Conservation (phyloP, 64 coral and sea anemone genomes). For the Montipora efflorescens region DNA sequence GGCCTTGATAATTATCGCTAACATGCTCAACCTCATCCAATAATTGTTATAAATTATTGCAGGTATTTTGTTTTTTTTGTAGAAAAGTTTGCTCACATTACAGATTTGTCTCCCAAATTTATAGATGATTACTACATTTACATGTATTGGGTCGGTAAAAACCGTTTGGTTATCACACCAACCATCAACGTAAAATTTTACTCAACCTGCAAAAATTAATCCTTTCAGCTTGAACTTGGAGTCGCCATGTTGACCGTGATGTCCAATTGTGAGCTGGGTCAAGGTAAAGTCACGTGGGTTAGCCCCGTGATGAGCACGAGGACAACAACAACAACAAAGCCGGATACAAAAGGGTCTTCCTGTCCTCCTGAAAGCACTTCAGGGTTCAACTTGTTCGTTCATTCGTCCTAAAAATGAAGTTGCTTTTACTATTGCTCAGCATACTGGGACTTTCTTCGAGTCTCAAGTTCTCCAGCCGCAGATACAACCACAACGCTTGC, state of each 20-base stretch:
- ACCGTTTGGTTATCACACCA: too few relatives aligned
- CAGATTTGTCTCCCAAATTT: too few relatives aligned
- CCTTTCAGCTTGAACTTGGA: neutral
- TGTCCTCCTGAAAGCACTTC: neutral
- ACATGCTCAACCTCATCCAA: too few relatives aligned
- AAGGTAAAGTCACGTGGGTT: neutral
- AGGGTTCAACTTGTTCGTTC: neutral
- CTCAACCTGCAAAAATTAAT: too few relatives aligned
- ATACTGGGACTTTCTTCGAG: constrained; percentile 27
- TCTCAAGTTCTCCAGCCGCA: constrained; percentile 1
- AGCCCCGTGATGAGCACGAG: constrained; percentile 25
- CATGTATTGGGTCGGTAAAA: too few relatives aligned
- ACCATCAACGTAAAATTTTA: too few relatives aligned
- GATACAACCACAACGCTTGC: constrained; percentile 5
- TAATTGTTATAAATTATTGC: too few relatives aligned
- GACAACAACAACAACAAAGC: neutral
- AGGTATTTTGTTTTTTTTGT: too few relatives aligned
- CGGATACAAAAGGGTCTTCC: neutral
- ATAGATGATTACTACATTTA: too few relatives aligned
- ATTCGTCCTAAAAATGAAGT: neutral
- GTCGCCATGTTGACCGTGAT: neutral
- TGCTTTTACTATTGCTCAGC: constrained; percentile 1
- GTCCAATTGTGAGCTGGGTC: too few relatives aligned
- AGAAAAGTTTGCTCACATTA: too few relatives aligned
- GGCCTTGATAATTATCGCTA: too few relatives aligned